These are phyloP conservation scores for Nysson spinosus DNA, from an alignment of 2,888 invertebrate genomes.

Conservation along the genomic window DNA sequence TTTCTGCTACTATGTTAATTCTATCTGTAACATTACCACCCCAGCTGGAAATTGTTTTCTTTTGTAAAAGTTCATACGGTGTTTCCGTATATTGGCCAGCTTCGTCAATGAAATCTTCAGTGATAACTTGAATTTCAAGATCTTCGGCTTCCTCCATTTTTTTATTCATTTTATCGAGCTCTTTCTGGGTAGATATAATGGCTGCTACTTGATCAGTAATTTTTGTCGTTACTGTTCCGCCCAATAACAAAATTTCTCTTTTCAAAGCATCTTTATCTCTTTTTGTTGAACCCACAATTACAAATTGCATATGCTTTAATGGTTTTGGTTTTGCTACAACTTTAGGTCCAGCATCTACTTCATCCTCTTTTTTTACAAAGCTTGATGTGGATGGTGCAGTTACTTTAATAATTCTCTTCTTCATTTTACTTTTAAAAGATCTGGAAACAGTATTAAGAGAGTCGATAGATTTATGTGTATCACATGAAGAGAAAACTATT, in stretches of 20 bases:
- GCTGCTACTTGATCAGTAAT: slow-evolving; percentile 84
- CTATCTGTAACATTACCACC: slow-evolving; percentile 84
- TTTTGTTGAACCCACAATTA: slow-evolving; percentile 81
- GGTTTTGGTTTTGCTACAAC: slow-evolving; percentile 83
- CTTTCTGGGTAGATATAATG: slow-evolving; percentile 84
- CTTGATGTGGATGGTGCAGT: slow-evolving; percentile 77
- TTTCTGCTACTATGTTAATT: slow-evolving; percentile 79
- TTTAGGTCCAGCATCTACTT: slow-evolving; percentile 80
- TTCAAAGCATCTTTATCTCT: slow-evolving; percentile 82
- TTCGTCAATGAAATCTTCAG: slow-evolving; percentile 86
- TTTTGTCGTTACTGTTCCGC: slow-evolving; percentile 85
- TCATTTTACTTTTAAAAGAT: slow-evolving; percentile 80
- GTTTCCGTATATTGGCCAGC: slow-evolving; percentile 82
- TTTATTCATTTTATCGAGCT: slow-evolving; percentile 83
- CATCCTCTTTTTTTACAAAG: slow-evolving; percentile 79
- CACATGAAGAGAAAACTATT: background rate
- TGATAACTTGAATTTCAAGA: slow-evolving; percentile 88
- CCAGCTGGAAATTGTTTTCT: slow-evolving; percentile 89
- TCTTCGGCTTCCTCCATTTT: slow-evolving; percentile 84
- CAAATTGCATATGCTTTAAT: slow-evolving; percentile 88
- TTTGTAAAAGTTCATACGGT: slow-evolving; percentile 83
- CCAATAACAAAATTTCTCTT: slow-evolving; percentile 84
- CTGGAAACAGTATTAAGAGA: slow-evolving; percentile 64
- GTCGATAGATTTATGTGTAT: background rate
- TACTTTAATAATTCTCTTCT: slow-evolving; percentile 80